A percentile compares a stretch with the other conserved stretches of the same genome.
phyloP scores from a whole-genome alignment of 2,888 invertebrate species.

The Cristatella mucedo region DNA sequence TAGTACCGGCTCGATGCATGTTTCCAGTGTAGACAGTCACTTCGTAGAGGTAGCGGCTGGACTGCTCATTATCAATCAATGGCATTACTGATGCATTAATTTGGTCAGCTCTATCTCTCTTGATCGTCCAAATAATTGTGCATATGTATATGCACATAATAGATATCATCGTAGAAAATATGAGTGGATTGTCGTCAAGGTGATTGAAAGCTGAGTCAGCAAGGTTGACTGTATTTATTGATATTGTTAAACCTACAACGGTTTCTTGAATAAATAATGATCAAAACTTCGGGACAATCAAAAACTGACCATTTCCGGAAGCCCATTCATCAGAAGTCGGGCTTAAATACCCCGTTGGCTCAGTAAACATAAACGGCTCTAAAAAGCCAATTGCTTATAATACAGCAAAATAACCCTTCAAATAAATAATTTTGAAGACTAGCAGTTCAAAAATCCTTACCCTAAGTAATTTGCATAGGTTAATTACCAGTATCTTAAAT shows the following conservation, averaged over 20 bases:
- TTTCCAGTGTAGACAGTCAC: conserved; percentile 28
- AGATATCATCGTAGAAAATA: conserved; percentile 15
- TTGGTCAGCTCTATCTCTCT: conserved; percentile 14
- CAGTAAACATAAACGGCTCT: too few relatives aligned
- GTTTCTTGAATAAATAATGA: too few relatives aligned
- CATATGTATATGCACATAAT: conserved; percentile 15
- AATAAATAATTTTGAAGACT: too few relatives aligned
- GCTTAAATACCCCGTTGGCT: too few relatives aligned
- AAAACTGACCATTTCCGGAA: too few relatives aligned
- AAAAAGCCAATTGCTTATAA: too few relatives aligned
- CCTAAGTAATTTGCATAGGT: too few relatives aligned
- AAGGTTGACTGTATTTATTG: conserved; percentile 16
- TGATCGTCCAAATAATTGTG: conserved; percentile 14
- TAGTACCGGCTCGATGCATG: conserved; percentile 16
- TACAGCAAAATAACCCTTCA: too few relatives aligned
- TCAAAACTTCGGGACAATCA: too few relatives aligned
- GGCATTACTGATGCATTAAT: conserved; percentile 24
- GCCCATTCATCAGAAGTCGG: too few relatives aligned
- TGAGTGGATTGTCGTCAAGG: conserved; percentile 16
- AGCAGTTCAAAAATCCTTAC: too few relatives aligned
- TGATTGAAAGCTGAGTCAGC: conserved; percentile 16
- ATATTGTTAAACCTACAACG: conserved; percentile 13
- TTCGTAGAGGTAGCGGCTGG: conserved; percentile 33
- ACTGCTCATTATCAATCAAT: conserved; percentile 26
- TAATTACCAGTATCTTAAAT: too few relatives aligned